Percentiles rank a stretch among this genome's conserved stretches.
These are phyloP conservation scores for Caracal caracal DNA, from an alignment of 2,113 vertebrate genomes.

Conservation along the genomic window DNA sequence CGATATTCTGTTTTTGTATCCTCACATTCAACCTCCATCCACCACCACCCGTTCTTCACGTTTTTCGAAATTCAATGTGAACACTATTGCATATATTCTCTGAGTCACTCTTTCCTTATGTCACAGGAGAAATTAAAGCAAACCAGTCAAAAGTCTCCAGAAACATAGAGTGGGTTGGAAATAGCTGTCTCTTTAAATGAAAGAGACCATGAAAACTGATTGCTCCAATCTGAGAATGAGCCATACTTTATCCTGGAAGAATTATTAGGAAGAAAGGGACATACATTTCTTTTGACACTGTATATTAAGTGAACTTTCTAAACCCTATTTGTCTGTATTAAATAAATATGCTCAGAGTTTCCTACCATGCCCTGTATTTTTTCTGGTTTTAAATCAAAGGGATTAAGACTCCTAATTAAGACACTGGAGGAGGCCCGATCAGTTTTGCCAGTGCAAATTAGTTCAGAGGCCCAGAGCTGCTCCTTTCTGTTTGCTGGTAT, in stretches of 20 bases:
- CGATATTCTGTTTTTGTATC: not conserved
- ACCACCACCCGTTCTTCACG: conserved; percentile 16
- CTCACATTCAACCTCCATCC: not conserved
- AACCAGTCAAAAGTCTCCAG: conserved; percentile 35
- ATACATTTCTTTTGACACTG: conserved; percentile 48
- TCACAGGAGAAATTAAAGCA: conserved; percentile 57
- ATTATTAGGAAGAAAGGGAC: conserved; percentile 72
- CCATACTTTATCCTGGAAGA: conserved; percentile 69
- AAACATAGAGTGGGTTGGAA: conserved; percentile 47
- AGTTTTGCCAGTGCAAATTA: conserved; percentile 80
- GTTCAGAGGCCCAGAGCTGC: conserved; percentile 76
- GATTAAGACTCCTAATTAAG: conserved; percentile 81
- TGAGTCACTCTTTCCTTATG: conserved; percentile 30
- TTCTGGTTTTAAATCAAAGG: conserved; percentile 76
- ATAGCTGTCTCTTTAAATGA: conserved; percentile 75
- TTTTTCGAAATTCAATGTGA: conserved; percentile 23
- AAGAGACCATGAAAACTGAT: conserved; percentile 66
- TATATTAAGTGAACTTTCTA: conserved; percentile 78
- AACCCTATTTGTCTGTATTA: conserved; percentile 69
- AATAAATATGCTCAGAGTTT: conserved; percentile 73
- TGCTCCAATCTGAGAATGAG: conserved; percentile 26
- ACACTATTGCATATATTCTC: conserved; percentile 1
- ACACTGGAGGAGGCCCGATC: conserved; percentile 72
- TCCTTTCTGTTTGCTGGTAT: conserved; percentile 75
- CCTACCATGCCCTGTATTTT: conserved; percentile 63